phyloP scores from a whole-genome alignment of 2,797 vertebrate species.

The Chanos chanos region DNA sequence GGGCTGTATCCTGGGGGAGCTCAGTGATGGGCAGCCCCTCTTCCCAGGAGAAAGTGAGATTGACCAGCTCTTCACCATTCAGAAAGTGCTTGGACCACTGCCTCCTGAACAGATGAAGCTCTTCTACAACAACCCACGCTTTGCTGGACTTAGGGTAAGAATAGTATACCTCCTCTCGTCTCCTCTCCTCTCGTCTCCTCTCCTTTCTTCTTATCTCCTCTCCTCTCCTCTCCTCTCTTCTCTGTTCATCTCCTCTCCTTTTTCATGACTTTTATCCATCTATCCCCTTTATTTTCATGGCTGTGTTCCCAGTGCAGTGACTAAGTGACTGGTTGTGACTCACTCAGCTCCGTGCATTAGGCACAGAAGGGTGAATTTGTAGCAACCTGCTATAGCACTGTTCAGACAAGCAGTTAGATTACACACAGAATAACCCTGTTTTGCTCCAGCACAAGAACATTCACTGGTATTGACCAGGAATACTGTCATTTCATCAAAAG shows the following conservation, averaged over 20 bases:
- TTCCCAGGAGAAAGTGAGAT: conserved; percentile 98
- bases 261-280: too few species aligned
- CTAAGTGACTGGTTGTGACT: conserved; percentile 69
- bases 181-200: not conserved
- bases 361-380: too few species aligned
- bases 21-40: conserved; percentile 95
- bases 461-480: too few species aligned
- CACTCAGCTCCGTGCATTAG: too few species aligned
- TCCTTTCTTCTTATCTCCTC: not conserved
- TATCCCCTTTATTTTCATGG: conserved; percentile 37
- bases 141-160: conserved; percentile 42
- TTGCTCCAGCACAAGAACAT: too few species aligned
- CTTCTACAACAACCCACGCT: conserved; percentile 89
- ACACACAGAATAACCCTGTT: too few species aligned
- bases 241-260: conserved; percentile 1
- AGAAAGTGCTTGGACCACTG: conserved; percentile 95
- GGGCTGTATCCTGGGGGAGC: conserved; percentile 95
- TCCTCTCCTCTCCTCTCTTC: not conserved
- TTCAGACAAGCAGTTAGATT: too few species aligned
- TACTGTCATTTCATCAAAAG: too few species aligned
- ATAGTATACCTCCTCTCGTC: not conserved
- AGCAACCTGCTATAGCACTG: too few species aligned
- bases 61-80: conserved; percentile 98
- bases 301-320: conserved; percentile 65
- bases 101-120: conserved; percentile 99